Percentiles rank a stretch among this genome's conserved stretches.
Conservation (phyloP, 2,797 vertebrate genomes). For the Sebastes steindachneri region DNA sequence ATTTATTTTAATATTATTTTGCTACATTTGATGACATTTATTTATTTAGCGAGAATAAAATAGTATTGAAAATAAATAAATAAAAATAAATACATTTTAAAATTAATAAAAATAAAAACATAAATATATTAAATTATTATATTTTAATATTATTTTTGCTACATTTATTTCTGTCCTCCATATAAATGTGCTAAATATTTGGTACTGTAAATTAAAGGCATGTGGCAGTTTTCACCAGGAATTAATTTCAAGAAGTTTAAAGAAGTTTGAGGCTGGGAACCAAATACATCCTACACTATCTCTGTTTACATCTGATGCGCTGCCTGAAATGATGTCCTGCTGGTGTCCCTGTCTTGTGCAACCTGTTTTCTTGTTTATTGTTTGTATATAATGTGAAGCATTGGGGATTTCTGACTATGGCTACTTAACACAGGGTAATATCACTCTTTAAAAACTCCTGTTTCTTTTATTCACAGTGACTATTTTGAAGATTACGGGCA, state of each 20-base stretch:
- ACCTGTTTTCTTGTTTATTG: conserved; percentile 5
- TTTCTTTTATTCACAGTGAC: conserved; percentile 65
- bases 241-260: background rate
- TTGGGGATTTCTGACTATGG: background rate
- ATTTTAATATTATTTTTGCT: no score
- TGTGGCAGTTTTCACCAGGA: background rate
- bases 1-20: no score
- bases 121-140: no score
- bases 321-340: background rate
- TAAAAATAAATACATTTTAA: no score
- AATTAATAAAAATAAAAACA: no score
- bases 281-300: background rate
- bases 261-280: background rate
- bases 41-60: no score
- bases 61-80: no score
- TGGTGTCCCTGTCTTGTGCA: background rate
- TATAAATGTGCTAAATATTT: background rate
- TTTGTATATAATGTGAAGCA: background rate
- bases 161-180: no score
- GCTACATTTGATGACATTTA: no score
- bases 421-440: accelerated
- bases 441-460: background rate
- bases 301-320: conserved; percentile 7
- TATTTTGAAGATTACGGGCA: conserved; percentile 77
- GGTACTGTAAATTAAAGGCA: background rate